Evolutionary conservation across 1,140 invertebrate species (phyloP), one percentile per base, ranked within the genome.

Genomic region (Hylyphantes graminicola): DNA sequence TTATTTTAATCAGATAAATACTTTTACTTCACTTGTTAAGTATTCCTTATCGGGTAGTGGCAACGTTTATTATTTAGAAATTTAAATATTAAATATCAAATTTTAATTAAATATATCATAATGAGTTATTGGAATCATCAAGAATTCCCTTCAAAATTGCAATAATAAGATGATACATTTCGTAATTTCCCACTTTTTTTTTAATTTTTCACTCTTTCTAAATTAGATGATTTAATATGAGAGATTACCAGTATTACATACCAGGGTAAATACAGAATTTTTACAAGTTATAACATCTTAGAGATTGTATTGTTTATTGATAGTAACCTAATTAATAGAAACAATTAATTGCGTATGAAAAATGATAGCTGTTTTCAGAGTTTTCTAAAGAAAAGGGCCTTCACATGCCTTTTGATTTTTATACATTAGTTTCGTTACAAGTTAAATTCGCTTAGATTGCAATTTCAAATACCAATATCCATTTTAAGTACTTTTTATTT

Each of bases 231-330:
- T 11, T 15, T 7, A 76, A 63, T 13, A 76, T 76, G 74, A 76
- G 63, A 17, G 59, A 76, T 63, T 63, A 76, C 15, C n/a, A 9
- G 50, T 76, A 76, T 50, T 76, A 63, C 48, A 61, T 76, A 11
- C 74, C 74, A 17, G 74, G 74, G 74, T 76, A 63, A 64, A 59
- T 76, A 50, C 7, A 2, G 50, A 59, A 17, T 51, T 15, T 73
- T 48, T 64, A 1, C 4, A 4, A 11, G 12, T 63, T 63, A 17
- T 19, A 11, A 11, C 7, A 12, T 11, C n/a, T n/a, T 12, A 19
- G 57, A 53, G 2, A 7, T n/a, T 1, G 53, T 8, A 72, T 51
- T 72, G 11, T 7, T 10, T 12, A 17, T 7, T 54, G n/a, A 10
- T 17, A 17, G 17, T 50, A 9, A 51, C n/a, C 12, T n/a, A n/a